Evolutionary conservation across 1,140 invertebrate genomes (phyloP).

Genomic region (Drosophila arizonae): DNA sequence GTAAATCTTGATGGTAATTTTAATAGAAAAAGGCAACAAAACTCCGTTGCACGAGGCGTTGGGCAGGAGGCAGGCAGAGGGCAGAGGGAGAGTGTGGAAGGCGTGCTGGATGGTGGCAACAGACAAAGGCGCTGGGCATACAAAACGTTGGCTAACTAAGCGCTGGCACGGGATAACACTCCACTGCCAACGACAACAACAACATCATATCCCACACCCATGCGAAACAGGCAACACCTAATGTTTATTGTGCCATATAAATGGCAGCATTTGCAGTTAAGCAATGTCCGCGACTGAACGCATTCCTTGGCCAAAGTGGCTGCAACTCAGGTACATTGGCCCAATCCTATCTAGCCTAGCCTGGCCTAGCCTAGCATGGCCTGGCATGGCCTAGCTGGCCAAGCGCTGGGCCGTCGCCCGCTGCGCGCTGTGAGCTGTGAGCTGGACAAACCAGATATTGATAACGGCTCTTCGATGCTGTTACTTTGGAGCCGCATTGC

Average conservation of each 20-base stretch:
- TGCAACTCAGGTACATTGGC: conserved; percentile 80
- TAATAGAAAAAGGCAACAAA: conserved; percentile 72
- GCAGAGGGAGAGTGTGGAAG: background rate
- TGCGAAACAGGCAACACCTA: conserved; percentile 69
- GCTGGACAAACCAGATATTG: conserved; percentile 83
- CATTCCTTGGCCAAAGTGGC: conserved; percentile 78
- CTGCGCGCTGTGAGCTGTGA: conserved; percentile 58
- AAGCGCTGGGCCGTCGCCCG: conserved; percentile 42
- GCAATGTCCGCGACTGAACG: conserved; percentile 69
- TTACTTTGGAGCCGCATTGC: conserved; percentile 75
- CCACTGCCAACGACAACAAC: conserved; percentile 43
- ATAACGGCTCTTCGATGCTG: conserved; percentile 82
- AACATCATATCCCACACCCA: conserved; percentile 49
- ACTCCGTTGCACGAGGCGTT: conserved; percentile 57
- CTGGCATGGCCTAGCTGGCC: background rate
- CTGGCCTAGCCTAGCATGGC: background rate
- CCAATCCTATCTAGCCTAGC: conserved; percentile 67
- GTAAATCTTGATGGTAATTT: conserved; percentile 82
- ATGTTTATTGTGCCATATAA: conserved; percentile 81
- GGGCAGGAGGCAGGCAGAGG: background rate
- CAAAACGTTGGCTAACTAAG: conserved; percentile 77
- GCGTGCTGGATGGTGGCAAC: conserved; percentile 3
- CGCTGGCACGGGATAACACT: conserved; percentile 75
- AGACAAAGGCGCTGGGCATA: conserved; percentile 67
- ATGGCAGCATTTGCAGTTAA: conserved; percentile 79